These are phyloP conservation scores for Oxystoma pomonae DNA, from an alignment of 2,888 invertebrate species.

Conservation along the genomic window DNA sequence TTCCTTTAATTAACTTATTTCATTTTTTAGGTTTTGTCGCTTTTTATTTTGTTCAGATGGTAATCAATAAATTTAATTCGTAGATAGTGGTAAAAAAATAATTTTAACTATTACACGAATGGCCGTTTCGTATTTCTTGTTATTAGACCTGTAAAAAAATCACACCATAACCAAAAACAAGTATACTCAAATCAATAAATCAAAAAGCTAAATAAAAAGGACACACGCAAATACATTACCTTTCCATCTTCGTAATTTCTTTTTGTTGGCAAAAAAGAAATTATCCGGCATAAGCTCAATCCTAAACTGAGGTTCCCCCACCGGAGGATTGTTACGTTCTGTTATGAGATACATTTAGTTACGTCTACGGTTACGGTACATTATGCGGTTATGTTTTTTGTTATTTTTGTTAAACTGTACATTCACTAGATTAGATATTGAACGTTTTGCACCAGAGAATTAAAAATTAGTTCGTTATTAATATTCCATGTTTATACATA, in stretches of 20 bases:
- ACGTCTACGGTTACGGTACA: background rate
- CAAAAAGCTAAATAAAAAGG: background rate
- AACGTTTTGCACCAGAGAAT: background rate
- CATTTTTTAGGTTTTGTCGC: too few relatives aligned
- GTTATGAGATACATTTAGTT: conserved; percentile 5
- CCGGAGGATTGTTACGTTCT: conserved; percentile 15
- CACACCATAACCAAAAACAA: too few relatives aligned
- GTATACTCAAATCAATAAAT: too few relatives aligned
- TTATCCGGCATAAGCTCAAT: conserved; percentile 24
- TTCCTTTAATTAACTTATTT: too few relatives aligned
- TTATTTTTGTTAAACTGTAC: background rate
- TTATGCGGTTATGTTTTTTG: background rate
- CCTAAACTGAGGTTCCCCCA: conserved; percentile 19
- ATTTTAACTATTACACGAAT: too few relatives aligned
- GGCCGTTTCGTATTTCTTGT: too few relatives aligned
- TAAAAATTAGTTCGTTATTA: background rate
- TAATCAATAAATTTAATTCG: too few relatives aligned
- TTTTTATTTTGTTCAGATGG: too few relatives aligned
- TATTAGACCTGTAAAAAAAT: too few relatives aligned
- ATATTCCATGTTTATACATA: too few relatives aligned
- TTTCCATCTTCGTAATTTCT: conserved; percentile 10
- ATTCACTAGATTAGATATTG: background rate
- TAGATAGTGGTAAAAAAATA: too few relatives aligned
- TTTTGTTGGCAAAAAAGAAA: conserved; percentile 15
- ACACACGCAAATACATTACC: conserved; percentile 4